These are phyloP conservation scores for Pandion haliaetus DNA, from an alignment of 2,113 vertebrate genomes.

Conservation along the genomic window DNA sequence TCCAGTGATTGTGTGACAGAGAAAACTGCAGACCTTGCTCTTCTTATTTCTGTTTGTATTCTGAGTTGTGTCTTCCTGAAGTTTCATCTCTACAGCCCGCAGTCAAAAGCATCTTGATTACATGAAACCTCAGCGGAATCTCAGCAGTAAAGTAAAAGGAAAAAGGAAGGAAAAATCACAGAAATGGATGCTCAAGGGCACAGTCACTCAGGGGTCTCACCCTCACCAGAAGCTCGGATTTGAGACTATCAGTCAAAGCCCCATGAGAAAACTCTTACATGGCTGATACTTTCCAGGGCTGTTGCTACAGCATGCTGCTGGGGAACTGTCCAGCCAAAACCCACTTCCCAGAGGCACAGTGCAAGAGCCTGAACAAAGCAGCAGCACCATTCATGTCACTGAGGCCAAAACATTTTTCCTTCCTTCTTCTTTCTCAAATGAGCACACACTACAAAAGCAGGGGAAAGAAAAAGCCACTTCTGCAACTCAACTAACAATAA, in stretches of 20 bases:
- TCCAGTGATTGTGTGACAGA: not conserved
- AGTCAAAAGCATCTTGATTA: not conserved
- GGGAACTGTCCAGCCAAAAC: not conserved
- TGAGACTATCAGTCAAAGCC: not conserved
- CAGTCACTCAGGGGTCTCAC: not conserved
- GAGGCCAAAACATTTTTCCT: not conserved
- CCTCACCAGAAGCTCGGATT: not conserved
- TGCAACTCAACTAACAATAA: not conserved
- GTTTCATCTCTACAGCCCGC: not conserved
- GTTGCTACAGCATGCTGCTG: not conserved
- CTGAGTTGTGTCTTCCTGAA: not conserved
- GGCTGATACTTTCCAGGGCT: not conserved
- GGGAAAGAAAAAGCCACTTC: not conserved
- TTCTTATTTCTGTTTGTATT: not conserved
- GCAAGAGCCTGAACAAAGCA: not conserved
- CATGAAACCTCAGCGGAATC: not conserved
- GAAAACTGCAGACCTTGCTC: not conserved
- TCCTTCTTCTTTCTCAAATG: not conserved
- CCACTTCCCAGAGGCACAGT: not conserved
- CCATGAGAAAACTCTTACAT: not conserved
- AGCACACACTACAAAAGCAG: accelerated
- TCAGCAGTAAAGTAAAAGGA: not conserved
- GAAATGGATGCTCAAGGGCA: not conserved
- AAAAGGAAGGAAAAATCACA: not conserved
- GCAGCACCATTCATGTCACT: not conserved